A percentile compares a stretch with the other conserved stretches of the same genome.
Conservation (phyloP, 2,888 invertebrate species). For the Volucella inanis region DNA sequence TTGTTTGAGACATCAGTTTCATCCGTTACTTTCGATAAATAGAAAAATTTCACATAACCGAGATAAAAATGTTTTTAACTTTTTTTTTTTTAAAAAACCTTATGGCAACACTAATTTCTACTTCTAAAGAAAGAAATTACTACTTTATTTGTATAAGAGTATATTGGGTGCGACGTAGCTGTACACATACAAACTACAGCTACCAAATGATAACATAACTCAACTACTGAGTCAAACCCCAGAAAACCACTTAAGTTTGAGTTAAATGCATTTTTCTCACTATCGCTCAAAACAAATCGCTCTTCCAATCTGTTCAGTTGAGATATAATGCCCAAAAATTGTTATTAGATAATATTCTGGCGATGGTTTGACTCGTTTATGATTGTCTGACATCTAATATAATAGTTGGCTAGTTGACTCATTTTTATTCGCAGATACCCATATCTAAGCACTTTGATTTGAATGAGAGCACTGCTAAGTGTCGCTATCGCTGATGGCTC, state of each 20-base stretch:
- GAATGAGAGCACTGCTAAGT: background rate
- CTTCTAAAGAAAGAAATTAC: background rate
- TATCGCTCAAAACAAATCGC: background rate
- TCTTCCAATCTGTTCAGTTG: conserved; percentile 7
- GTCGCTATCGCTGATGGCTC: background rate
- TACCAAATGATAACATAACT: conserved; percentile 14
- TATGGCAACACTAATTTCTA: background rate
- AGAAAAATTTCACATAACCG: no score
- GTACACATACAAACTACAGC: conserved; percentile 23
- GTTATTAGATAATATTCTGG: conserved; percentile 31
- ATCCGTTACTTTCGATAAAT: no score
- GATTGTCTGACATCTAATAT: background rate
- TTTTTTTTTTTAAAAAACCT: no score
- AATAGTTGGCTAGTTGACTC: conserved; percentile 28
- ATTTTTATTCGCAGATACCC: conserved; percentile 32
- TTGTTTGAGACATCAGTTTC: no score
- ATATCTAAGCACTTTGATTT: conserved; percentile 2
- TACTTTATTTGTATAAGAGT: background rate
- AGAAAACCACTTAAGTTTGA: conserved; percentile 21
- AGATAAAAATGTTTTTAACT: no score
- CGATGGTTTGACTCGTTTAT: conserved; percentile 13
- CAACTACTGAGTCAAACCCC: conserved; percentile 9
- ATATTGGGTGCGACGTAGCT: background rate
- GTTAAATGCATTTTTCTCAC: background rate
- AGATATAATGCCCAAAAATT: conserved; percentile 6